These are phyloP conservation scores for Bellardia pandia DNA, from an alignment of 2,888 invertebrate genomes.

Conservation along the genomic window DNA sequence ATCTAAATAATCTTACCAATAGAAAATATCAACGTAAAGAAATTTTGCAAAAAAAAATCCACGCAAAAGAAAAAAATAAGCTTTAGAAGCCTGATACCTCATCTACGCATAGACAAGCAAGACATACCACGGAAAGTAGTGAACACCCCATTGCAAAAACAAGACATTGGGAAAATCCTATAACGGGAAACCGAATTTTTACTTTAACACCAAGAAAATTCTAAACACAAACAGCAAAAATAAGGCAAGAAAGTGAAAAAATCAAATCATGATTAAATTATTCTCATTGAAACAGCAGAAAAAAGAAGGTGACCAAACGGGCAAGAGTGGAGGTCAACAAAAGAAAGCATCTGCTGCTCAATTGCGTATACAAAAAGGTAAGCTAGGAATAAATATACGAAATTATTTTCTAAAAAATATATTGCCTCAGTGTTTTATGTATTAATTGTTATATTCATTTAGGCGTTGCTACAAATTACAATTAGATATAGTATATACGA, in stretches of 20 bases:
- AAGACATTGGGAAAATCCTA: slow-evolving; percentile 47
- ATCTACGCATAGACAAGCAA: slow-evolving; percentile 52
- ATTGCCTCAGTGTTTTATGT: background rate
- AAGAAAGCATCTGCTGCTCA: slow-evolving; percentile 98
- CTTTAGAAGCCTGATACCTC: slow-evolving; percentile 42
- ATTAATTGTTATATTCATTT: background rate
- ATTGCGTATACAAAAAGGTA: slow-evolving; percentile 98
- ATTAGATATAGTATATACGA: background rate
- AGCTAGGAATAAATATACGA: slow-evolving; percentile 27
- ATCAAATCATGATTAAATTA: slow-evolving; percentile 94
- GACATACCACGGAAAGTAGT: slow-evolving; percentile 35
- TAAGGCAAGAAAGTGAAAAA: slow-evolving; percentile 55
- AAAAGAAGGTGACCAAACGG: slow-evolving; percentile 96
- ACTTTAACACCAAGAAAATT: background rate
- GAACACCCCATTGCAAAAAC: slow-evolving; percentile 57
- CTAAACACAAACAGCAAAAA: slow-evolving; percentile 39
- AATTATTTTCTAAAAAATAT: background rate
- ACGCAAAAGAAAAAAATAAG: slow-evolving; percentile 19
- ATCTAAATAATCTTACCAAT: slow-evolving; percentile 1
- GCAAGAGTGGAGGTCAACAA: slow-evolving; percentile 89
- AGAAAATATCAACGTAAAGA: slow-evolving; percentile 11
- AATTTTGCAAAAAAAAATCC: slow-evolving; percentile 11
- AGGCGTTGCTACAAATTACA: background rate
- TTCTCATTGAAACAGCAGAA: slow-evolving; percentile 99
- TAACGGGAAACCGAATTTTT: slow-evolving; percentile 1